Conservation (phyloP, 1,140 invertebrate species). For the Eriosoma lanigerum region DNA sequence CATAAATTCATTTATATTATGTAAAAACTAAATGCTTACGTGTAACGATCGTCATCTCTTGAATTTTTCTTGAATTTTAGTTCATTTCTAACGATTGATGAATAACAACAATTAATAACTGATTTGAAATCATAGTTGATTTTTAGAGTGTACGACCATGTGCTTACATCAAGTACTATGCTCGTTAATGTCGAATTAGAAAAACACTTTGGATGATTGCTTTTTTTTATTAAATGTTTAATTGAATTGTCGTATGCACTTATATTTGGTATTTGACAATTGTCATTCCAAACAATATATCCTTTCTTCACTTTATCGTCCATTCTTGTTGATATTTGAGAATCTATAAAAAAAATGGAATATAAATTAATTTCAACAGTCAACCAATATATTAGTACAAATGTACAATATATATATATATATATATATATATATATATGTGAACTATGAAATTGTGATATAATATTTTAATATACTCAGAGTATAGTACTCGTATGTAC, state of each 20-base stretch:
- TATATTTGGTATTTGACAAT: conserved; percentile 69
- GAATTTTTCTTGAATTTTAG: not conserved
- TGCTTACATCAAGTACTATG: conserved; percentile 14
- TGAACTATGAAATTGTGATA: not conserved
- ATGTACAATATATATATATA: no score
- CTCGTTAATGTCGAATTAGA: conserved; percentile 60
- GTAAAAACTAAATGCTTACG: conserved; percentile 9
- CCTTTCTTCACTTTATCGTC: conserved; percentile 56
- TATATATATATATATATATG: not conserved
- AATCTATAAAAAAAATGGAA: not conserved
- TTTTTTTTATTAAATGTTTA: conserved; percentile 63
- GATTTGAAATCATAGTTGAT: conserved; percentile 16
- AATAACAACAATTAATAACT: conserved; percentile 50
- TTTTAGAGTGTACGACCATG: conserved; percentile 32
- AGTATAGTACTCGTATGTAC: not conserved
- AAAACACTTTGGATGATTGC: conserved; percentile 64
- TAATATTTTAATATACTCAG: not conserved
- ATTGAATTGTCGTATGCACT: conserved; percentile 70
- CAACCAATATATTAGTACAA: no score
- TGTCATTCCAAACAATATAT: conserved; percentile 69
- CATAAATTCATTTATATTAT: not conserved
- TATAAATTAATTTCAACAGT: not conserved
- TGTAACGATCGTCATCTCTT: conserved; percentile 50
- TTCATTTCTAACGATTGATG: conserved; percentile 27
- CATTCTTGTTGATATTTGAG: not conserved